These are phyloP conservation scores for Agrypnus murinus DNA, from an alignment of 2,888 invertebrate species.

Conservation along the genomic window DNA sequence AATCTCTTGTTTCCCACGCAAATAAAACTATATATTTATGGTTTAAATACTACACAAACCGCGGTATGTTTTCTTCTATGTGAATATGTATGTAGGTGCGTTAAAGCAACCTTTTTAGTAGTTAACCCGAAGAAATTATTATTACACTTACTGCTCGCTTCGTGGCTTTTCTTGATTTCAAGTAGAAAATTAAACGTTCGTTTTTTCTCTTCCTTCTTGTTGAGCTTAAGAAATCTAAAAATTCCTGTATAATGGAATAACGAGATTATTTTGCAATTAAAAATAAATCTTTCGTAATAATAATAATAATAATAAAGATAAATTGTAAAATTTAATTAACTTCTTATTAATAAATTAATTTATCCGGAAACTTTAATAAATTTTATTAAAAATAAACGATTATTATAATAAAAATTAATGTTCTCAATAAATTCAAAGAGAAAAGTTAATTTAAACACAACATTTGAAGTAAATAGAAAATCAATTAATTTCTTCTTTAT, in stretches of 20 bases:
- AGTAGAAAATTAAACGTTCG: too few species aligned
- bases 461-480: too few species aligned
- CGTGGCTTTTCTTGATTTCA: too few species aligned
- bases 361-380: conserved; percentile 8
- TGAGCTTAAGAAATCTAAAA: too few species aligned
- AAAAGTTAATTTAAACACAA: background rate
- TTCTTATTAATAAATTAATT: conserved; percentile 7
- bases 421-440: background rate
- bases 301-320: background rate
- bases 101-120: conserved; percentile 33
- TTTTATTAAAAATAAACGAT: conserved; percentile 11
- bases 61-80: conserved; percentile 42
- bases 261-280: too few species aligned
- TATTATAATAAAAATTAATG: conserved; percentile 7
- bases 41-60: conserved; percentile 45
- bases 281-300: too few species aligned
- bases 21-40: conserved; percentile 62
- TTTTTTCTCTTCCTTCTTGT: too few species aligned
- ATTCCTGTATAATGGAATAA: too few species aligned
- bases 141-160: background rate
- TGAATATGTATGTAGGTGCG: conserved; percentile 33
- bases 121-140: conserved; percentile 37
- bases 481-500: too few species aligned
- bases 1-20: conserved; percentile 62
- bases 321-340: conserved; percentile 3